phyloP scores from a whole-genome alignment of 2,113 vertebrate species.

The Rhodinocichla rosea region DNA sequence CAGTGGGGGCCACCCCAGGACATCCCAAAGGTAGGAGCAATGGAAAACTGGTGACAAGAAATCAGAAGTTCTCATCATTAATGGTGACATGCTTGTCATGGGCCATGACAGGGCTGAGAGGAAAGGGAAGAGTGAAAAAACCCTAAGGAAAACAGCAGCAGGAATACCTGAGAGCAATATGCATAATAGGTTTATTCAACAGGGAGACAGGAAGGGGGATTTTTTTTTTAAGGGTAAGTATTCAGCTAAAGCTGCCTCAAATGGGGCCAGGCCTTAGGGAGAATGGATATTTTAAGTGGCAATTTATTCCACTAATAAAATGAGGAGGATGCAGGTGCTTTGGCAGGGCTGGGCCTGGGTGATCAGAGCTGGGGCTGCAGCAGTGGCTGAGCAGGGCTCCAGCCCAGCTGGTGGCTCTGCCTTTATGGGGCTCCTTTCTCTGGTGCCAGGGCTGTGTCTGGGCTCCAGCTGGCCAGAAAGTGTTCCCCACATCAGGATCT shows the following conservation, averaged over 20 bases:
- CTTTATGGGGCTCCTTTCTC: not conserved
- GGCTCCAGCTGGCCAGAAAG: not conserved
- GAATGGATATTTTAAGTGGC: conserved; percentile 35
- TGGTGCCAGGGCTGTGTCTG: not conserved
- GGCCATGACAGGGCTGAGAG: not conserved
- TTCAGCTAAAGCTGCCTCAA: conserved; percentile 1
- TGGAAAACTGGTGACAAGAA: not conserved
- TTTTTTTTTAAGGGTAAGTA: not conserved
- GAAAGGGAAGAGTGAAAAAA: not conserved
- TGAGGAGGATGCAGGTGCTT: not conserved
- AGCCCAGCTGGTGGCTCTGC: not conserved
- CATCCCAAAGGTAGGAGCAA: not conserved
- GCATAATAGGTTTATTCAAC: not conserved
- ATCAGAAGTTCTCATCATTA: not conserved
- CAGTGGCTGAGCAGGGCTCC: not conserved
- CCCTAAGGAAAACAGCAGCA: not conserved
- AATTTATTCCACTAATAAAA: conserved; percentile 55
- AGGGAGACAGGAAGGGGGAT: not conserved
- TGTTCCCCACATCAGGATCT: accelerated
- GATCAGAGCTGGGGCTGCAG: not conserved
- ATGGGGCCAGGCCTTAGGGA: not conserved
- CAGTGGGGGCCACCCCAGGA: not conserved
- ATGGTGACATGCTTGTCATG: not conserved
- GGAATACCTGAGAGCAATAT: not conserved
- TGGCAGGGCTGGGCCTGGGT: not conserved